These are phyloP conservation scores for Kryptopterus vitreolus DNA, from an alignment of 2,797 vertebrate genomes.

Conservation along the genomic window DNA sequence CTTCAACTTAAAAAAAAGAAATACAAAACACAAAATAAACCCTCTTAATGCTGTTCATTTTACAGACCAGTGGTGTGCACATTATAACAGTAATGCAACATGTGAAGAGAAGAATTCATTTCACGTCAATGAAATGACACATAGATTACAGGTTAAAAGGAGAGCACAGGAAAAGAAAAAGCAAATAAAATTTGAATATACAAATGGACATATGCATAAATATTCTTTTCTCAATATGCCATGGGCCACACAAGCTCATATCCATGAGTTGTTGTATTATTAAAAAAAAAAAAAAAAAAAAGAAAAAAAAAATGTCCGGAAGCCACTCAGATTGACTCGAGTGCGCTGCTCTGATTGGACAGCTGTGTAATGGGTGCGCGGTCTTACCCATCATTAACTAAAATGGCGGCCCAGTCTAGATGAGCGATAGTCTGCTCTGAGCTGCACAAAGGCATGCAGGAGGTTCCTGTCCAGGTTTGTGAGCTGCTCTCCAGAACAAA, in stretches of 20 bases:
- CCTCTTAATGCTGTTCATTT: conserved; percentile 14
- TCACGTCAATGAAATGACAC: conserved; percentile 30
- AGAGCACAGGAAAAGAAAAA: neutral
- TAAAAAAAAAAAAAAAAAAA: conserved; percentile 22
- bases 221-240: conserved; percentile 24
- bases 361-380: conserved; percentile 49
- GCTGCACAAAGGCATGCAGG: conserved; percentile 97
- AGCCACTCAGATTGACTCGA: conserved; percentile 27
- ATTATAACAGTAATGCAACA: conserved; percentile 26
- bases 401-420: conserved; percentile 95
- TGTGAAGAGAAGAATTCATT: conserved; percentile 19
- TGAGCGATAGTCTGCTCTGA: conserved; percentile 94
- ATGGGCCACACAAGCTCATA: conserved; percentile 23
- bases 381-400: conserved; percentile 80
- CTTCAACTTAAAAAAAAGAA: neutral
- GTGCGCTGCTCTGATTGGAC: conserved; percentile 58
- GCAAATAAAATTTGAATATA: conserved; percentile 21
- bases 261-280: neutral
- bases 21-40: conserved; percentile 17
- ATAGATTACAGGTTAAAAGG: conserved; percentile 32
- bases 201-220: conserved; percentile 30
- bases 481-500: conserved; percentile 97
- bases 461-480: conserved; percentile 98
- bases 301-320: conserved; percentile 3
- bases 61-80: conserved; percentile 21